Evolutionary conservation across 2,113 vertebrate genomes (phyloP).

Genomic region (Mastomys natalensis): DNA sequence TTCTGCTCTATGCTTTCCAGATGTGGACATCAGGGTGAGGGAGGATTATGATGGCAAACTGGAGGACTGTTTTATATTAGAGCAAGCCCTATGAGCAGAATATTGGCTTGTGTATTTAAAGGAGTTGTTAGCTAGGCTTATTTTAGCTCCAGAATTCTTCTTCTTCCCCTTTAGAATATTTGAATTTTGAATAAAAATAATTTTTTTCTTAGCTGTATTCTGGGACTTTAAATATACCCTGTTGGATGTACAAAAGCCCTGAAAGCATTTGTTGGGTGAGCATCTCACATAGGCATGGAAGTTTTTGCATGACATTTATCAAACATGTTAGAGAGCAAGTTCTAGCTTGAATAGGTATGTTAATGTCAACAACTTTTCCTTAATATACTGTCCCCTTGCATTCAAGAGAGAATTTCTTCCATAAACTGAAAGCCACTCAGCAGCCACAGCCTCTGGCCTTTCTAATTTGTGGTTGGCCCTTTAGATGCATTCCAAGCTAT

Average conservation of each 20-base stretch:
- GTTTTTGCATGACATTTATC: neutral
- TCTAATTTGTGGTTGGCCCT: neutral
- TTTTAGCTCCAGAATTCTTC: conserved; percentile 43
- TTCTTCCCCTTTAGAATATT: neutral
- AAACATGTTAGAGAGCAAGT: neutral
- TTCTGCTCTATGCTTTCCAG: conserved; percentile 32
- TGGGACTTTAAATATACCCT: conserved; percentile 4
- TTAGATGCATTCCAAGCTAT: neutral
- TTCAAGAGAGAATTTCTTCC: neutral
- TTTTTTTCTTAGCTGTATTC: neutral
- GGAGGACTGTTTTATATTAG: conserved; percentile 4
- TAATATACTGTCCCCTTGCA: neutral
- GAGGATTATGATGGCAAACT: neutral
- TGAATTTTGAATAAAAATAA: conserved; percentile 50
- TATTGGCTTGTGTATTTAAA: conserved; percentile 14
- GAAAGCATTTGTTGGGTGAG: neutral
- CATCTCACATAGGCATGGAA: neutral
- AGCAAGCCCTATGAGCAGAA: neutral
- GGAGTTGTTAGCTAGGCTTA: conserved; percentile 42
- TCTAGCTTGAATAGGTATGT: neutral
- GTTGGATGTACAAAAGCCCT: neutral
- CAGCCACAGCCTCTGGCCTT: neutral
- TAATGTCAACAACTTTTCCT: neutral
- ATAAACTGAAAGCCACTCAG: conserved; percentile 1
- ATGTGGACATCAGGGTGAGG: neutral